Evolutionary conservation across 2,797 vertebrate genomes (phyloP).

Genomic region (Takifugu ocellatus): DNA sequence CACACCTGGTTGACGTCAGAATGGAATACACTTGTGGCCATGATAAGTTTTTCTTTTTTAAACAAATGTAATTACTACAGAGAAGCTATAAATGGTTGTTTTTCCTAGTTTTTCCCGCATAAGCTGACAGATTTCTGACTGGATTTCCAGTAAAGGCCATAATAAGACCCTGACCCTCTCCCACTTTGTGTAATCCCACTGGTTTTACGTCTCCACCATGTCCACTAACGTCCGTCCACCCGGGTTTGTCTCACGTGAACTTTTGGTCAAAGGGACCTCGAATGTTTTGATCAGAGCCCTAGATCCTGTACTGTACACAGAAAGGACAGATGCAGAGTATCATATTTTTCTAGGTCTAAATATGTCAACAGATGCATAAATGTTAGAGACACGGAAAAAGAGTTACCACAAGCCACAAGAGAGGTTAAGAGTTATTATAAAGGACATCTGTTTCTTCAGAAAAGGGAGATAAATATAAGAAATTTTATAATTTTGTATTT

Average conservation of each 20-base stretch:
- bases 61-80: slow-evolving; percentile 4
- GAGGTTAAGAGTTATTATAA: slow-evolving; percentile 67
- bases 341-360: slow-evolving; percentile 74
- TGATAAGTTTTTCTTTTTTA: neutral
- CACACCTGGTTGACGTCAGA: slow-evolving; percentile 51
- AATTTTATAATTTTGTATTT: slow-evolving; percentile 88
- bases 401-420: slow-evolving; percentile 60
- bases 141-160: slow-evolving; percentile 39
- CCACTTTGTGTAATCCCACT: slow-evolving; percentile 28
- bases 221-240: slow-evolving; percentile 30
- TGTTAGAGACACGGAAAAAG: slow-evolving; percentile 43
- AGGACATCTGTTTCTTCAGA: slow-evolving; percentile 69
- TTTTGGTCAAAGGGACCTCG: slow-evolving; percentile 60
- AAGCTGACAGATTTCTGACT: slow-evolving; percentile 25
- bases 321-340: slow-evolving; percentile 67
- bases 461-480: slow-evolving; percentile 77
- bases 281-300: slow-evolving; percentile 65
- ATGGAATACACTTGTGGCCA: slow-evolving; percentile 21
- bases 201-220: slow-evolving; percentile 39
- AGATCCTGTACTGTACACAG: slow-evolving; percentile 62
- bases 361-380: slow-evolving; percentile 56
- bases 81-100: slow-evolving; percentile 23
- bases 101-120: slow-evolving; percentile 16
- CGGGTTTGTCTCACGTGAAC: slow-evolving; percentile 36
- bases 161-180: slow-evolving; percentile 24